Evolutionary conservation across 2,797 vertebrate genomes (phyloP), one percentile per base, ranked within the genome.

Genomic region (Sebastiscus tertius): DNA sequence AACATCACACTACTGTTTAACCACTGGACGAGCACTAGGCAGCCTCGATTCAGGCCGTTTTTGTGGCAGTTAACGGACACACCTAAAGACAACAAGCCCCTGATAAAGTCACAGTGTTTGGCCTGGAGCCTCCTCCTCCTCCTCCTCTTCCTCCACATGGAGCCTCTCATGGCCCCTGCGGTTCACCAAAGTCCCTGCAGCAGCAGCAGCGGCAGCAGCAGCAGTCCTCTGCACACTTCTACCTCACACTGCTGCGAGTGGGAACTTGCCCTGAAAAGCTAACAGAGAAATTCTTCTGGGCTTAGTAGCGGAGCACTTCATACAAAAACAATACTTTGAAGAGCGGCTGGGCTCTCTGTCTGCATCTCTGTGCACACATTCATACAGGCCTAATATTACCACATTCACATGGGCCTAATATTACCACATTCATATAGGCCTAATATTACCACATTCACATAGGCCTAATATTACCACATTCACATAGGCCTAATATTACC

Each of bases 201-300:
- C 83, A 79, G 73, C 34, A 34, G 33, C 33, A 33, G 33, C 33
- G 5, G 29, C 29, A 33, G 33, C 33, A 33, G 33, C 33, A 34
- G 33, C 33, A 34, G 34, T 34, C 83, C 77, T 87, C 85, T 77
- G 87, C 77, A 79, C 75, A 77, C 85, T 88, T 72, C 86, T 46
- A 81, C 80, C 89, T 87, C 87, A 79, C 86, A 72, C 89, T 34
- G 77, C 94, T 91, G 91, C 94, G 93, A 96, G 96, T 96, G 93
- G 89, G 85, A 90, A 96, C 95, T 92, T 96, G 96, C 92, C 93
- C 81, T 12, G 88, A 77, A 95, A 93, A 93, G 87, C 92, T 80
- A 93, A 93, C 92, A 93, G 85, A 90, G 91, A 87, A 94, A 96
- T 96, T 94, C 94, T 95, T 95, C 80, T 68, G 91, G 83, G 92